Evolutionary conservation across 2,113 vertebrate genomes (phyloP), one percentile per base, ranked within the genome.

Genomic region (Austrofundulus limnaeus): DNA sequence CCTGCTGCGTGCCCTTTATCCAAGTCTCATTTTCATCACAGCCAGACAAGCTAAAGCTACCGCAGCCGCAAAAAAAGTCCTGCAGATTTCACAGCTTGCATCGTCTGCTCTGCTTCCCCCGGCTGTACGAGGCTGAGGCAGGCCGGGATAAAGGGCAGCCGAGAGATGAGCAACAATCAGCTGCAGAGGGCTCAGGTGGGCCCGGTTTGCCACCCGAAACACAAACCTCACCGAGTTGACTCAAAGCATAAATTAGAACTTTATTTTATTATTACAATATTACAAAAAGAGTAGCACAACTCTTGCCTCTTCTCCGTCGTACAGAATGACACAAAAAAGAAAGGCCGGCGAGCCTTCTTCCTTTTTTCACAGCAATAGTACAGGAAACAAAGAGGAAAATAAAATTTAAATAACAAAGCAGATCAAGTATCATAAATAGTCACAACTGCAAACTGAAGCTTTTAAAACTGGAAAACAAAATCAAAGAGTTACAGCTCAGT

Each of bases 251-350:
- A 93, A 93, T 93, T 93, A 93, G 91, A 93, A 91, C 82, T 93
- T 92, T 93, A 93, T 93, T 93, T 93, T 92, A 92, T 93, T 92
- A 93, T 93, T 92, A 93, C 92, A 93, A 92, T 93, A 93, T 93
- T 93, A 93, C 91, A 93, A 93, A 93, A 92, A 91, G 91, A 91
- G 91, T 93, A 93, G 90, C 90, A 92, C 87, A 92, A 92, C 88
- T 92, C 87, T 85, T 74, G 82, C 82, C 81, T 86, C 88, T 82
- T 59, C 78, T 87, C 87, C 82, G 87, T 86, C 81, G 79, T 80
- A 88, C 88, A 93, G 86, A 84, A 90, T 89, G 88, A 91, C 88
- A 85, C 76, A 81, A 84, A 34, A n/a, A 86, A 89, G 83, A 91
- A 88, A 86, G 88, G 76, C 85, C 82, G 61, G 45, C 80, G 88